These are phyloP conservation scores for Amphiprion percula DNA, from an alignment of 2,113 vertebrate genomes.

Conservation along the genomic window DNA sequence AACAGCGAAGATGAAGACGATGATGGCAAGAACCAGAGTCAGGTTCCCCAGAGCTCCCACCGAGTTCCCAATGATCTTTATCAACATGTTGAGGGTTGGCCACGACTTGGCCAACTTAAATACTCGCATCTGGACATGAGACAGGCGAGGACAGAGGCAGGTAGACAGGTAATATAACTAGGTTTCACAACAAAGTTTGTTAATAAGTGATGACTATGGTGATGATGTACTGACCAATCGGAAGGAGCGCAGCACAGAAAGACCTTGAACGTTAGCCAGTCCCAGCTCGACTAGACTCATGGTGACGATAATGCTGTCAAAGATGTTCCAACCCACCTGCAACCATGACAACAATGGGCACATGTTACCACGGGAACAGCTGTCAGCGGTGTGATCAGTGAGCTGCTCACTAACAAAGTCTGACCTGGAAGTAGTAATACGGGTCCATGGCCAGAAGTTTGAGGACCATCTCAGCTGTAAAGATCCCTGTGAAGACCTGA, in stretches of 20 bases:
- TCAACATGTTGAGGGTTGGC: slow-evolving; percentile 96
- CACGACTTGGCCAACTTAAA: slow-evolving; percentile 98
- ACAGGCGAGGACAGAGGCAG: slow-evolving; percentile 3
- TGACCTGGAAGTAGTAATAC: slow-evolving; percentile 91
- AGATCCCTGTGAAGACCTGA: slow-evolving; percentile 97
- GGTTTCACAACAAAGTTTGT: background rate
- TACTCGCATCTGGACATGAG: slow-evolving; percentile 88
- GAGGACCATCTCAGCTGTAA: slow-evolving; percentile 95
- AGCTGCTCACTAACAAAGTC: background rate
- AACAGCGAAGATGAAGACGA: slow-evolving; percentile 97
- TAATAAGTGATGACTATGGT: background rate
- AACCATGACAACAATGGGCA: slow-evolving; percentile 22
- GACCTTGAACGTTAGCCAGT: slow-evolving; percentile 90
- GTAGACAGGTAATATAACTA: background rate
- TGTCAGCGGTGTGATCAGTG: too few relatives aligned
- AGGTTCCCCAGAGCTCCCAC: slow-evolving; percentile 95
- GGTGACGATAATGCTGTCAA: slow-evolving; percentile 96
- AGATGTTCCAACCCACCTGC: slow-evolving; percentile 97
- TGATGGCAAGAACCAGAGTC: slow-evolving; percentile 94
- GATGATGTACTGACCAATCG: slow-evolving; percentile 86
- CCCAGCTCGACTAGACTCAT: slow-evolving; percentile 95
- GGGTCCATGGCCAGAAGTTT: slow-evolving; percentile 96
- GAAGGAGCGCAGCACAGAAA: slow-evolving; percentile 96
- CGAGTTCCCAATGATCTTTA: slow-evolving; percentile 97
- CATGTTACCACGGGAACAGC: background rate